A percentile compares a stretch with the other conserved stretches of the same genome.
phyloP scores from a whole-genome alignment of 2,113 vertebrate genomes.

The Vicugna pacos region DNA sequence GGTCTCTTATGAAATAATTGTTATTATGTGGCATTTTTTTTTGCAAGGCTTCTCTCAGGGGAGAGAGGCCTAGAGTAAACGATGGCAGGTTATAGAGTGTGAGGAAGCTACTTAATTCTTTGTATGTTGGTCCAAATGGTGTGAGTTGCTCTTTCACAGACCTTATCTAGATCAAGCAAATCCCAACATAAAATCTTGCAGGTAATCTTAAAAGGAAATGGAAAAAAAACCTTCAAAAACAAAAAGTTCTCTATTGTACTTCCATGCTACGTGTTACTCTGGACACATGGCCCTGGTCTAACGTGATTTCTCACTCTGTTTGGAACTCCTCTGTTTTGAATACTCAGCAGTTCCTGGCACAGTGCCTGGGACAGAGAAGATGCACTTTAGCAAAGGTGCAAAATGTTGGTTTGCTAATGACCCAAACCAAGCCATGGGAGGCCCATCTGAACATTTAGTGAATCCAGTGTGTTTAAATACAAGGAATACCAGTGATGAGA shows the following conservation, averaged over 20 bases:
- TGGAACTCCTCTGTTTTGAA: neutral
- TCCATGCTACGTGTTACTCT: neutral
- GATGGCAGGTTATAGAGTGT: neutral
- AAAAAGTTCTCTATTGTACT: neutral
- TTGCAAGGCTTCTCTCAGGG: neutral
- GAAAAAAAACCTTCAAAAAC: neutral
- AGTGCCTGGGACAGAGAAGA: neutral
- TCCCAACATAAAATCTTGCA: neutral
- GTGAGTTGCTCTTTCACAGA: neutral
- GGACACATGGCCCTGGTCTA: neutral
- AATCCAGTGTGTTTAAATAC: neutral
- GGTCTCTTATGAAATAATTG: neutral
- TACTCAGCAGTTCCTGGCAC: neutral
- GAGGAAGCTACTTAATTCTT: neutral
- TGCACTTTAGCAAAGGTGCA: neutral
- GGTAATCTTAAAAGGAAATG: neutral
- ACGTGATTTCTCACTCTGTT: neutral
- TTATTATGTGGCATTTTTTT: neutral
- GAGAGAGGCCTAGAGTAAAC: neutral
- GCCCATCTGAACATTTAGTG: neutral
- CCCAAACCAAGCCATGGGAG: neutral
- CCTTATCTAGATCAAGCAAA: neutral
- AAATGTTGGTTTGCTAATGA: neutral
- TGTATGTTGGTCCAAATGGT: neutral
- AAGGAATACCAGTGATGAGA: neutral